Evolutionary conservation across 2,797 vertebrate genomes (phyloP), one percentile per base, ranked within the genome.

Genomic region (Buphagus erythrorhynchus): DNA sequence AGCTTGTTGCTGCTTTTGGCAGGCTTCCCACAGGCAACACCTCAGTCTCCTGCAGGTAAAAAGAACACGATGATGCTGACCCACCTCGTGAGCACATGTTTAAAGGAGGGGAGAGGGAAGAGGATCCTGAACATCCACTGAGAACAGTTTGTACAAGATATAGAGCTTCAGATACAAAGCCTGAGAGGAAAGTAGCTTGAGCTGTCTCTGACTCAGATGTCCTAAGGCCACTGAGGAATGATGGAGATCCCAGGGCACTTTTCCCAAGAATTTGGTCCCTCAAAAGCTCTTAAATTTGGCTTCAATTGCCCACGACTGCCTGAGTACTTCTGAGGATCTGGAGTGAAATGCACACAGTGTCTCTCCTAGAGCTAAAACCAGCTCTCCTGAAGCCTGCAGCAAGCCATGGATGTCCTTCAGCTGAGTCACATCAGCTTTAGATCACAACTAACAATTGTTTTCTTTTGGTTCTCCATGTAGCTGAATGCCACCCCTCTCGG

Each of bases 191-290:
- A 88, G 43, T 9, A 48, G 24, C 52, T 71, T 65, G 12, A 83
- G n/a, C 33, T 67, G 59, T 16, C 0, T 0, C 52, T 63, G 76
- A 9, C 16, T 48, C 0, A 0, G 17, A 18, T 63, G 31, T 80
- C 46, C 58, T 58, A 12, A 13, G 2, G 72, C 57, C 54, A 33
- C 38, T 0, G 1, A 68, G 38, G 31, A 36, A 18, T 58, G 35
- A 49, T 52, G 62, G 78, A 49, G 43, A 45, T 29, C 33, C 29
- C 7, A 5, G 12, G 40, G 18, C 16, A 20, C 18, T 81, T 82
- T 57, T 51, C 2, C 68, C 42, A 71, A 65, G 19, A 9, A 9
- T 26, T 54, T 3, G 1, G 11, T 18, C 20, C 31, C 46, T 86
- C 43, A 51, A 31, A 75, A 38, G 4, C 3, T 38, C 31, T 58